Base-by-base conservation (phyloP, 2,113 vertebrate genomes). In the Globicephala melas region DNA sequence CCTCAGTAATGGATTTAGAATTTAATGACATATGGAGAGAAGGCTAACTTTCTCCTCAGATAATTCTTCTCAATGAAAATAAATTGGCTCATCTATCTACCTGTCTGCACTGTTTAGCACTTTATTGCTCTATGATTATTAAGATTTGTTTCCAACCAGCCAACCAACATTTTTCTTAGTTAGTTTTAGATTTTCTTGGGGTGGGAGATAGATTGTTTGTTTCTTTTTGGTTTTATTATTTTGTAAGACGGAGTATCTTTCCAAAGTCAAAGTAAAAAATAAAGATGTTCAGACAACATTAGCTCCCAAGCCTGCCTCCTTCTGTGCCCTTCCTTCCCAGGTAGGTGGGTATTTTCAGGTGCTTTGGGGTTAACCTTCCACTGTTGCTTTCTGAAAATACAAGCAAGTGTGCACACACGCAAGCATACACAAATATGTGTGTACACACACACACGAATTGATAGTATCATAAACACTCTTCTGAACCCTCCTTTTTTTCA, bases 1-100 rank as follows among this genome's bases (percentile, higher is more conserved):
- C 47, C 81, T 89, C 50, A 47, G 81, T 97, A 98, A 98, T 94
- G 15, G 94, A 96, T 94, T 73, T 38, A 94, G 65, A 96, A 92
- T 74, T 88, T 97, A 80, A 94, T 93, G 90, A 95, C 63, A 89
- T 80, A 83, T 26, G 81, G 21, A 94, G 67, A 92, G 95, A 91
- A 96, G 65, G n/a, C 89, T 95, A 82, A 83, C 26, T 76, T 91
- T 79, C 68, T 80, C 41, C 58, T 92, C 76, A 95, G 79, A 65
- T 76, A 65, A 89, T 96, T 97, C 58, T 95, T 55, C 50, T 94
- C 82, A 80, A 36, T 89, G 89, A 96, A 95, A 96, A 63, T 36
- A 50, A 91, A 65, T 70, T 50, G 85, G 63, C 53, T 90, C 92
- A 91, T 94, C 20, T n/a, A 74, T 26, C 21, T 47, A 44, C 41